phyloP scores from a whole-genome alignment of 2,113 vertebrate species.

The Callionymus lyra region DNA sequence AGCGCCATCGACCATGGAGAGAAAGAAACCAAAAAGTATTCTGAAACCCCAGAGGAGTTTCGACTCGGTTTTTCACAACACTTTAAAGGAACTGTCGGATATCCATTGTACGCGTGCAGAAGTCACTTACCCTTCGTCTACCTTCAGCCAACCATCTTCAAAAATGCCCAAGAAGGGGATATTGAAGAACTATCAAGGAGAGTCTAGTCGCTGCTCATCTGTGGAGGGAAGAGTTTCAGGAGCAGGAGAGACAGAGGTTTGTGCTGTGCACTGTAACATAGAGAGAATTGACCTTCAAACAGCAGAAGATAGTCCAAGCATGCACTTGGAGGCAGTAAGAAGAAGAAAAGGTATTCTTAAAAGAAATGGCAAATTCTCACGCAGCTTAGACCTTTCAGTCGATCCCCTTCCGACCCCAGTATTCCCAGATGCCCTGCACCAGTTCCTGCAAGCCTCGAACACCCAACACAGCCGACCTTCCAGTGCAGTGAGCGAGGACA shows the following conservation, averaged over 20 bases:
- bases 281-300: constrained; percentile 9
- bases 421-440: constrained; percentile 53
- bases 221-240: constrained; percentile 32
- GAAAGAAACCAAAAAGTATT: constrained; percentile 68
- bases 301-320: constrained; percentile 27
- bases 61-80: constrained; percentile 53
- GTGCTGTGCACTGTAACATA: constrained; percentile 11
- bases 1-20: constrained; percentile 24
- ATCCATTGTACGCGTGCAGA: constrained; percentile 19
- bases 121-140: constrained; percentile 5
- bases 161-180: constrained; percentile 73
- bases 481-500: constrained; percentile 69
- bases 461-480: constrained; percentile 52
- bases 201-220: constrained; percentile 46
- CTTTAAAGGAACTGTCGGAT: constrained; percentile 29
- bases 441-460: constrained; percentile 35
- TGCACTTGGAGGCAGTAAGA: constrained; percentile 44
- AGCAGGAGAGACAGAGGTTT: constrained; percentile 12
- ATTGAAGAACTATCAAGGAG: constrained; percentile 61
- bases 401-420: constrained; percentile 13
- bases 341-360: constrained; percentile 70
- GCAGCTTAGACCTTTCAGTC: constrained; percentile 60
- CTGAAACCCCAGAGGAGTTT: constrained; percentile 68
- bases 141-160: constrained; percentile 21
- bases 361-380: constrained; percentile 68